Evolutionary conservation across 2,113 vertebrate species (phyloP), one percentile per base, ranked within the genome.

Genomic region (Tachysurus fulvidraco): DNA sequence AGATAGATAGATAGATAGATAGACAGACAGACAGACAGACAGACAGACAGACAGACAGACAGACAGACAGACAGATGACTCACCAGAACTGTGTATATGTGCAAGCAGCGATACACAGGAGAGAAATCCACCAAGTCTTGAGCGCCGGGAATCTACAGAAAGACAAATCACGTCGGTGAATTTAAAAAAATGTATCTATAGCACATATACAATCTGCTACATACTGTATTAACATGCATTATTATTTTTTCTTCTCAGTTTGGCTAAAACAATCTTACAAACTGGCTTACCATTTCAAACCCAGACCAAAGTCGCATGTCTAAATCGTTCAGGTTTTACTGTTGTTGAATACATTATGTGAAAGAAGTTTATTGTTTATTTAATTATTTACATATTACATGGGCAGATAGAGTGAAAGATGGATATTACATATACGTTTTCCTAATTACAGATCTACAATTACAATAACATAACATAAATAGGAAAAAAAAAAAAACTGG

Each of bases 101-200:
- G 98, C 30, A 99, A 95, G 93, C 98, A 99, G 30, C 97, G 95
- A 91, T 99, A 99, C 11, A 99, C 98, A 0, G 98, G 98, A 1
- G 98, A 99, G 92, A 99, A 99, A 89, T 99, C 98, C 92, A 99
- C 98, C 93, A 99, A 88, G 80, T 99, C 98, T 83, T 99, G 98
- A 60, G 98, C 97, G 25, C 97, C 98, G 0, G 96, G 96, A 13
- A 98, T 95, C 98, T 99, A 78, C 12, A 14, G 89, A 78, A 62
- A 84, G 6, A 87, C 10, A 59, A 28, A 91, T 64, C 36, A 64
- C 14, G 9, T 69, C 60, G n/a, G 14, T 16, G 25, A 78, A 78
- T 30, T 59, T 17, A 25, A 46, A 46, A 3, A 1, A 4, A 5
- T 17, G 3, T 41, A 71, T 17, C 9, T 71, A 16, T 41, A 71